Percentiles rank a stretch among this genome's conserved stretches.
phyloP scores from a whole-genome alignment of 2,797 vertebrate species.

The Pelochelys cantorii region DNA sequence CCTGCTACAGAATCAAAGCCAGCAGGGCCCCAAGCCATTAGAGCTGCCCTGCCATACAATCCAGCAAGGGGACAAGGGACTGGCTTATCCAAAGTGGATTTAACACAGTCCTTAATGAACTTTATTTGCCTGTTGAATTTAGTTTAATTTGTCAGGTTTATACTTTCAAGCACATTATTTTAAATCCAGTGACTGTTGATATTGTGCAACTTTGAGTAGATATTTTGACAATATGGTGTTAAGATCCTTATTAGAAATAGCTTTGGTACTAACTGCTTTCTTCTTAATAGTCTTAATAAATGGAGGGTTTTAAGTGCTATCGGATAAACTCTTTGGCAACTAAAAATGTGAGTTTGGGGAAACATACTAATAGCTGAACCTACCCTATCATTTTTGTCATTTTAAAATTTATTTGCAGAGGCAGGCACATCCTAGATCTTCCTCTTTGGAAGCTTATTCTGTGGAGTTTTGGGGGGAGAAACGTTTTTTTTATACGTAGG shows the following conservation, averaged over 20 bases:
- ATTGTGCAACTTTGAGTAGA: not conserved
- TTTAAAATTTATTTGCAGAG: not conserved
- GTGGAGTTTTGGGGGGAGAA: not conserved
- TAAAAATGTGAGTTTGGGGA: not conserved
- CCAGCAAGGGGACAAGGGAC: not conserved
- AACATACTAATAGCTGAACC: accelerated
- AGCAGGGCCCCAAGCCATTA: not conserved
- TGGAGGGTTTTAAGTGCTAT: not conserved
- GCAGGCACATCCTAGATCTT: not conserved
- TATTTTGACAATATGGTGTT: not conserved
- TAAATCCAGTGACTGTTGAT: not conserved
- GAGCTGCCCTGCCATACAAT: not conserved
- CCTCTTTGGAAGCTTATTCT: not conserved
- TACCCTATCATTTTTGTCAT: accelerated
- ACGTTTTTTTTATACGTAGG: not conserved
- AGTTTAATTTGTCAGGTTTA: not conserved
- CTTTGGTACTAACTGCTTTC: not conserved
- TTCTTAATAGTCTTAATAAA: not conserved
- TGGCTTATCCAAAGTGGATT: not conserved
- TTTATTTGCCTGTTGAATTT: not conserved
- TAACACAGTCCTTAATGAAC: not conserved
- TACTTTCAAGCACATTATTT: not conserved
- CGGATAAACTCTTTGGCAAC: not conserved
- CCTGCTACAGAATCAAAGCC: not conserved
- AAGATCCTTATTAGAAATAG: not conserved